phyloP scores from a whole-genome alignment of 1,140 invertebrate genomes.

The Nilaparvata lugens region DNA sequence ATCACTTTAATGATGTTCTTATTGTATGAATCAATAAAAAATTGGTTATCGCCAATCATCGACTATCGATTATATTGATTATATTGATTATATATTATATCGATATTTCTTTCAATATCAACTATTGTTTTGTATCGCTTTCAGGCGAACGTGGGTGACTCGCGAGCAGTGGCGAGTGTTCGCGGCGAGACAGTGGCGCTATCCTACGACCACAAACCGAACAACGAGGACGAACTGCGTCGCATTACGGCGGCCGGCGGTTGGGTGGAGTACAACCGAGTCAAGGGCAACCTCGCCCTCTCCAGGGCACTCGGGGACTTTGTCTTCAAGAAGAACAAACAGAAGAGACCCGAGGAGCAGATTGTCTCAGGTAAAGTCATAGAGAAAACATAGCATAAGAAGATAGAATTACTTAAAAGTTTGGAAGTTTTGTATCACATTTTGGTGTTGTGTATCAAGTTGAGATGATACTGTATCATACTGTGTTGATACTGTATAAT shows the following conservation, averaged over 20 bases:
- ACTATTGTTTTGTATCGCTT: conserved; percentile 16
- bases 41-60: neutral
- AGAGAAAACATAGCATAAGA: too few species aligned
- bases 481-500: too few species aligned
- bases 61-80: too few species aligned
- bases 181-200: conserved; percentile 58
- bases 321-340: conserved; percentile 86
- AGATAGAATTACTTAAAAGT: too few species aligned
- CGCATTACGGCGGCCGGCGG: conserved; percentile 91
- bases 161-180: conserved; percentile 73
- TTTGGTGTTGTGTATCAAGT: too few species aligned
- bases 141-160: conserved; percentile 91
- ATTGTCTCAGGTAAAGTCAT: conserved; percentile 82
- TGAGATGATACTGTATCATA: too few species aligned
- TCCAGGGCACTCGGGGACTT: conserved; percentile 96
- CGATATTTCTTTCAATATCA: too few species aligned
- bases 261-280: conserved; percentile 93
- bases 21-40: too few species aligned
- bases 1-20: too few species aligned
- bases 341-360: conserved; percentile 81
- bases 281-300: conserved; percentile 94
- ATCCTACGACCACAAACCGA: conserved; percentile 92
- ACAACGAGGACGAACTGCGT: conserved; percentile 71
- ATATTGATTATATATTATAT: too few species aligned
- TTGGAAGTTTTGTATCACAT: too few species aligned